Evolutionary conservation across 2,888 invertebrate species (phyloP).

Genomic region (Ormyrus rosae): DNA sequence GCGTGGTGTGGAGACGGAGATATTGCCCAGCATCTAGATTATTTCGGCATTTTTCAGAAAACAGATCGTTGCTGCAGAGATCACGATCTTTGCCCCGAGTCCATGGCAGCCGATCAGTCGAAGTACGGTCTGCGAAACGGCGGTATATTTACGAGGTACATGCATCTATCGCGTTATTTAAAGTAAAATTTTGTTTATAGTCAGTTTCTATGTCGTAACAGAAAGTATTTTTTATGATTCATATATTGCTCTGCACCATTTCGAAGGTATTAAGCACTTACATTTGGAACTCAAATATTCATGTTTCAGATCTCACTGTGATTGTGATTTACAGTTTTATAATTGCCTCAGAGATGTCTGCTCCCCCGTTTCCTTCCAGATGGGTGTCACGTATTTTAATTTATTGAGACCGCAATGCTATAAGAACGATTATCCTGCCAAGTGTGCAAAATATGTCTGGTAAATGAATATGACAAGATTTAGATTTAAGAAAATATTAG

Average conservation of each 20-base stretch:
- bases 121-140: conserved; percentile 81
- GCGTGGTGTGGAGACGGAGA: conserved; percentile 87
- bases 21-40: conserved; percentile 78
- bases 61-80: conserved; percentile 84
- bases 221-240: too few species aligned
- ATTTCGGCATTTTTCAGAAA: conserved; percentile 81
- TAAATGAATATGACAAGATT: conserved; percentile 51
- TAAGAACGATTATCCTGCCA: conserved; percentile 68
- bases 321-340: conserved; percentile 83
- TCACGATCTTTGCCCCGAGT: conserved; percentile 83
- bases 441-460: conserved; percentile 60
- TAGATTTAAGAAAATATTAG: conserved; percentile 54
- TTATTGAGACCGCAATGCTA: conserved; percentile 85
- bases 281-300: too few species aligned
- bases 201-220: too few species aligned
- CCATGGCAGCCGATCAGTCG: conserved; percentile 78
- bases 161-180: too few species aligned
- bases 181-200: too few species aligned
- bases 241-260: too few species aligned
- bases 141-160: conserved; percentile 81
- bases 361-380: conserved; percentile 78
- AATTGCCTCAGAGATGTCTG: conserved; percentile 81
- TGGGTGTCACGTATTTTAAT: conserved; percentile 85
- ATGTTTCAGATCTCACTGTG: conserved; percentile 81
- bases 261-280: too few species aligned